Base-by-base conservation (phyloP, 2,797 vertebrate genomes). In the Lindbergichthys nudifrons region DNA sequence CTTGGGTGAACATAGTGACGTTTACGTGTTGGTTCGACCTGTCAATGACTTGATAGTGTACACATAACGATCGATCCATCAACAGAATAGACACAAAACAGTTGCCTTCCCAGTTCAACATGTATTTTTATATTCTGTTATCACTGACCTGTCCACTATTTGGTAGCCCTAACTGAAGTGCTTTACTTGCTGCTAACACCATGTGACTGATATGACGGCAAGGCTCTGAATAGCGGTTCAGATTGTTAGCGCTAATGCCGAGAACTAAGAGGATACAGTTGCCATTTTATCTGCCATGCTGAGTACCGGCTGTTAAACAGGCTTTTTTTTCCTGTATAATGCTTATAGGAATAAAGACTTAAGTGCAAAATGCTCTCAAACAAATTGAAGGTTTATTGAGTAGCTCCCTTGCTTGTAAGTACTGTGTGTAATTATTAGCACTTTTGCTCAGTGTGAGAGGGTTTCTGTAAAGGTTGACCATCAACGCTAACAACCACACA, bases 221-320 rank as follows among this genome's bases (percentile, higher is more conserved):
- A 41, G 19, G 14, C 5, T 26, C 18, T 42, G 30, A 63, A 46
- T 23, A 21, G 51, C 64, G 45, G 32, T 42, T 78, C 43, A 23
- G 32, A 67, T 70, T 75, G 63, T 66, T 77, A 15, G 50, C 14
- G 0, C 23, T 45, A 16, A 52, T 58, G 47, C 65, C 46, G 47
- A 61, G 16, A 30, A 54, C 53, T 51, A 48, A 43, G 42, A 73
- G 57, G 48, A 26, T 53, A 32, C 64, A 30, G 42, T 75, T 42
- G 39, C 51, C n/a, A 3, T 64, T 78, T 62, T 68, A 78, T 71
- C 45, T 19, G 68, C 39, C 47, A 5, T 52, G 70, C 45, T 54
- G 72, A 64, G 52, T 46, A 36, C 42, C 73, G 77, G 70, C 71
- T 84, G 75, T 70, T 76, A 26, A 68, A 72, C 48, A 21, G 60